phyloP scores from a whole-genome alignment of 2,888 invertebrate genomes.

The Machimus atricapillus region DNA sequence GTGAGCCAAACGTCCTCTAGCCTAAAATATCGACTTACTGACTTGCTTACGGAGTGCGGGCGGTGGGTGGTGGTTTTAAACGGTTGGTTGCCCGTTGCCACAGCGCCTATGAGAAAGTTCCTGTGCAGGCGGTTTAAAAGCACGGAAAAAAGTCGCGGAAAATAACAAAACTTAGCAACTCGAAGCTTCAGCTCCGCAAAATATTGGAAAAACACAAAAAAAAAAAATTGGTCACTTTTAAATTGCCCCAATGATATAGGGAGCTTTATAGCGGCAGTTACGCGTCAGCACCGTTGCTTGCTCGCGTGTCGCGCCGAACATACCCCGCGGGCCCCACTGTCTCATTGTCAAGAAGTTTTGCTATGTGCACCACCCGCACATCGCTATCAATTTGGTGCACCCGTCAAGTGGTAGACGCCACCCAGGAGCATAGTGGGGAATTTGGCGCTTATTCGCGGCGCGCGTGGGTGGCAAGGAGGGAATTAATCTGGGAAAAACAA shows the following conservation, averaged over 20 bases:
- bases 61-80: background rate
- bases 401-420: background rate
- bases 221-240: conserved; percentile 25
- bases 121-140: conserved; percentile 37
- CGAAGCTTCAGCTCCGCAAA: background rate
- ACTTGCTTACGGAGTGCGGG: background rate
- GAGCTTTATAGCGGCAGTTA: conserved; percentile 31
- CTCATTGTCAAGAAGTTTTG: conserved; percentile 11
- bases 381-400: conserved; percentile 2
- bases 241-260: background rate
- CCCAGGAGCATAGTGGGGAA: background rate
- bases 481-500: background rate
- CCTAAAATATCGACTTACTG: conserved; percentile 28
- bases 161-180: background rate
- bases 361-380: background rate
- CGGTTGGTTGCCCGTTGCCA: background rate
- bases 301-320: background rate
- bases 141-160: background rate
- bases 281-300: background rate
- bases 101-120: background rate
- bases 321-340: background rate
- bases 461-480: background rate
- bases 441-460: background rate
- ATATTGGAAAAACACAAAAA: too few relatives aligned
- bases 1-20: background rate